Evolutionary conservation across 2,797 vertebrate species (phyloP), one percentile per base, ranked within the genome.

Genomic region (Myiotriccus ornatus): DNA sequence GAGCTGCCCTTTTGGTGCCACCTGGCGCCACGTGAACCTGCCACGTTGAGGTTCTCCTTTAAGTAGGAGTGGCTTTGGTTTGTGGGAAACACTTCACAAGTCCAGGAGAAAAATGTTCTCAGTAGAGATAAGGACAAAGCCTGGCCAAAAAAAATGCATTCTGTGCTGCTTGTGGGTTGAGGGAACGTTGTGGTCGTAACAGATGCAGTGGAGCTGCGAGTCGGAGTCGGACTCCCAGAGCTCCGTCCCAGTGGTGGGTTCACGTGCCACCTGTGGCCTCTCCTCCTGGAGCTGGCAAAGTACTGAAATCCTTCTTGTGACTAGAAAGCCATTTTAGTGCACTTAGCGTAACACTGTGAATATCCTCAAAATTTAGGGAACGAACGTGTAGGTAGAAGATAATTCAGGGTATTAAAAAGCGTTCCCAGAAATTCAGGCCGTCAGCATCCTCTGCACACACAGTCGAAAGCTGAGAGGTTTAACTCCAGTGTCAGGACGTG

Each of bases 181-280:
- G 59, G 68, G 87, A 37, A 46, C 0, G 0, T 21, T 55, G 60
- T 68, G 50, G 56, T 60, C 28, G 41, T 37, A 27, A 53, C 65
- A 84, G 82, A 53, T 68, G 60, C 9, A 8, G 52, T 7, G 35
- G 67, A 79, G 43, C 81, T 37, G 34, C 0, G 28, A 77, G 71
- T 56, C 37, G 30, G 39, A 67, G 35, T 13, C 0, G 8, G 37
- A 28, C 60, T 85, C 46, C 5, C 57, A 43, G 77, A 11, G 4
- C 63, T 69, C 39, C 0, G 0, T 52, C 14, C 0, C 67, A 37
- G 67, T 4, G 4, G 11, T 32, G 68, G 57, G 62, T 64, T 87
- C 52, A 16, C 10, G 14, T 90, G 79, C 84, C 87, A 67, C 55
- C 71, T 95, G 93, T 1, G 4, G 37, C 34, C n/a, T 46, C 39